Evolutionary conservation across 2,797 vertebrate species (phyloP).

Genomic region (Danio tinwini): DNA sequence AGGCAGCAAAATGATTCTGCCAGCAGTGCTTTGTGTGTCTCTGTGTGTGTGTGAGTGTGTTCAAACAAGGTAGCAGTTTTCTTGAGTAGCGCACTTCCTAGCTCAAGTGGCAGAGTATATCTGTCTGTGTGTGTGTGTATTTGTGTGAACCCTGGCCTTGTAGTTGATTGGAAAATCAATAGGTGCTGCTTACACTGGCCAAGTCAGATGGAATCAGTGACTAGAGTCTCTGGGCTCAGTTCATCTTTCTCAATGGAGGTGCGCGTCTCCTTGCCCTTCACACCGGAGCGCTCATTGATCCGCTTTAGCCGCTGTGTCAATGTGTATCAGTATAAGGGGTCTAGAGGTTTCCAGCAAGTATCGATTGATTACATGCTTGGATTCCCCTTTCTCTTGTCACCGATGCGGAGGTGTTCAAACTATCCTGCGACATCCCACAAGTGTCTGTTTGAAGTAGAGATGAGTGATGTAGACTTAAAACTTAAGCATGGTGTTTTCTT

Average conservation of each 20-base stretch:
- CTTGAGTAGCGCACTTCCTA: slow-evolving; percentile 28
- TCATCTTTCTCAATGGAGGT: slow-evolving; percentile 56
- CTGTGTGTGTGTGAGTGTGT: slow-evolving; percentile 8
- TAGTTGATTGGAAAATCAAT: slow-evolving; percentile 61
- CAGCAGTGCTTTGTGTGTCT: slow-evolving; percentile 9
- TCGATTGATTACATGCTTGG: slow-evolving; percentile 80
- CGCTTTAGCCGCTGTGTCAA: slow-evolving; percentile 47
- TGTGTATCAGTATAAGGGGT: slow-evolving; percentile 63
- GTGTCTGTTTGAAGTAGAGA: neutral
- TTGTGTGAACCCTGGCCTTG: slow-evolving; percentile 47
- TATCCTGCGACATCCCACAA: neutral
- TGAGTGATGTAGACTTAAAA: too few relatives aligned
- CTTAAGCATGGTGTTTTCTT: neutral
- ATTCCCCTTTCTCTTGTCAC: slow-evolving; percentile 79
- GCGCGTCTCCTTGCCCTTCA: slow-evolving; percentile 52
- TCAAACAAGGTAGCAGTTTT: slow-evolving; percentile 39
- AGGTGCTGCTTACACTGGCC: slow-evolving; percentile 58
- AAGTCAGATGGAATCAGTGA: slow-evolving; percentile 57
- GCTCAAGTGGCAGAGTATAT: slow-evolving; percentile 36
- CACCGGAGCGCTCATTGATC: slow-evolving; percentile 50
- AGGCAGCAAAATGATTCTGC: slow-evolving; percentile 23
- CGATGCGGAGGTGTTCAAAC: slow-evolving; percentile 43
- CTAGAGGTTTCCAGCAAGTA: slow-evolving; percentile 74
- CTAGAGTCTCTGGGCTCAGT: slow-evolving; percentile 35
- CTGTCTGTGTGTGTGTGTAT: slow-evolving; percentile 31